A percentile compares a stretch with the other conserved stretches of the same genome.
phyloP scores from a whole-genome alignment of 2,888 invertebrate genomes.

The Meganola albula region DNA sequence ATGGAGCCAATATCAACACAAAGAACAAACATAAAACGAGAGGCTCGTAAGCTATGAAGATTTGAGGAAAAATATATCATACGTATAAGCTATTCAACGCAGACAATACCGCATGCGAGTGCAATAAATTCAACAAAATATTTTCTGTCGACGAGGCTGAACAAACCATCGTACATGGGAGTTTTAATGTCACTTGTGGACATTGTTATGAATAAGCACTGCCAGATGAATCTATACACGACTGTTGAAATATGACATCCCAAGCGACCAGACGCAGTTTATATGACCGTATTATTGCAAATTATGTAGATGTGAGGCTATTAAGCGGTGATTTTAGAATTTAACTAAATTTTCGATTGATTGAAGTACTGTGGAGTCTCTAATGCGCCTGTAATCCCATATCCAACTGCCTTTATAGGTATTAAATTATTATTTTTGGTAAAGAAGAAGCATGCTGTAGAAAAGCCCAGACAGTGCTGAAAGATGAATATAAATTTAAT shows the following conservation, averaged over 20 bases:
- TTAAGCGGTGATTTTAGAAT: too few relatives aligned
- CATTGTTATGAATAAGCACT: conserved; percentile 60
- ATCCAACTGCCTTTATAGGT: too few relatives aligned
- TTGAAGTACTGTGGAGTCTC: too few relatives aligned
- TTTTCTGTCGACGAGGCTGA: conserved; percentile 53
- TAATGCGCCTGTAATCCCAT: too few relatives aligned
- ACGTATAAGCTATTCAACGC: conserved; percentile 41
- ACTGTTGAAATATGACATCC: conserved; percentile 68
- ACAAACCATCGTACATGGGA: conserved; percentile 61
- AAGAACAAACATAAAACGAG: conserved; percentile 30
- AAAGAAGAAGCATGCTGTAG: too few relatives aligned
- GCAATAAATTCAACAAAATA: conserved; percentile 59
- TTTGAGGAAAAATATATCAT: conserved; percentile 46
- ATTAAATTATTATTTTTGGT: conserved; percentile 24
- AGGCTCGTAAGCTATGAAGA: conserved; percentile 25
- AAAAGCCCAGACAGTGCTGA: too few relatives aligned
- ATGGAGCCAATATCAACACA: conserved; percentile 36
- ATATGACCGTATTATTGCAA: conserved; percentile 50
- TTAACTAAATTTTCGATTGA: too few relatives aligned
- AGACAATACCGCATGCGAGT: conserved; percentile 38
- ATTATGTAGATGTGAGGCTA: too few relatives aligned
- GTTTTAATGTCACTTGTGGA: conserved; percentile 65
- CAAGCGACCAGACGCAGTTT: conserved; percentile 47
- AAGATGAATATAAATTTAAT: conserved; percentile 6
- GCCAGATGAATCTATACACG: conserved; percentile 71